Evolutionary conservation across 2,113 vertebrate genomes (phyloP).

Genomic region (Rhodinocichla rosea): DNA sequence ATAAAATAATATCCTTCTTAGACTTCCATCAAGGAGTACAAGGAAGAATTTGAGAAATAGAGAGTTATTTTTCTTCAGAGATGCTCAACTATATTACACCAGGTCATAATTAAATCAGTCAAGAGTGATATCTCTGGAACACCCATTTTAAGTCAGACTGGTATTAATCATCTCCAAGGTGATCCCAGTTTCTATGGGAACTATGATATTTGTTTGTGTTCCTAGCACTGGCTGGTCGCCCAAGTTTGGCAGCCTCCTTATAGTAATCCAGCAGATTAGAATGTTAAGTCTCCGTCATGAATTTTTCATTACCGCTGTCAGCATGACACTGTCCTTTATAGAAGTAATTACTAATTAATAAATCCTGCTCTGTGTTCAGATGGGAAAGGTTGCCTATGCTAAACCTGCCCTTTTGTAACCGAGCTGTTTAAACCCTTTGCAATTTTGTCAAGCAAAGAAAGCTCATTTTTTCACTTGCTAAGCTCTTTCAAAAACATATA

Average conservation of each 20-base stretch:
- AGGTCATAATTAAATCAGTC: constrained; percentile 60
- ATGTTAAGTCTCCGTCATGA: constrained; percentile 25
- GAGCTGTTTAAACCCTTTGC: constrained; percentile 13
- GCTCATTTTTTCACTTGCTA: neutral
- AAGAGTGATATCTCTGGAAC: constrained; percentile 41
- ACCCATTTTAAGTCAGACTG: constrained; percentile 32
- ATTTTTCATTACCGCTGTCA: constrained; percentile 57
- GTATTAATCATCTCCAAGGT: constrained; percentile 78
- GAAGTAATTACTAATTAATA: constrained; percentile 58
- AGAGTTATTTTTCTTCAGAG: neutral
- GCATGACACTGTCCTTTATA: constrained; percentile 28
- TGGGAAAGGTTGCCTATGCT: constrained; percentile 8
- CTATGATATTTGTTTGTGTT: constrained; percentile 73
- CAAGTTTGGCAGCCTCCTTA: constrained; percentile 40
- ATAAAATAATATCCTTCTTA: neutral
- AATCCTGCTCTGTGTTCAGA: constrained; percentile 4
- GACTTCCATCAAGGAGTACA: neutral
- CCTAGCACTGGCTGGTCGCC: constrained; percentile 12
- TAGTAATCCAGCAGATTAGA: constrained; percentile 62
- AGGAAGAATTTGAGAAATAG: neutral
- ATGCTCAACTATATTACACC: constrained; percentile 23
- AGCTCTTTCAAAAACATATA: neutral
- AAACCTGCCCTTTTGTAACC: constrained; percentile 3
- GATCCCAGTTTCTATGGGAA: constrained; percentile 75
- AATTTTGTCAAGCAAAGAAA: constrained; percentile 29